Base-by-base conservation (phyloP, 2,797 vertebrate genomes). In the Buceros bicornis region DNA sequence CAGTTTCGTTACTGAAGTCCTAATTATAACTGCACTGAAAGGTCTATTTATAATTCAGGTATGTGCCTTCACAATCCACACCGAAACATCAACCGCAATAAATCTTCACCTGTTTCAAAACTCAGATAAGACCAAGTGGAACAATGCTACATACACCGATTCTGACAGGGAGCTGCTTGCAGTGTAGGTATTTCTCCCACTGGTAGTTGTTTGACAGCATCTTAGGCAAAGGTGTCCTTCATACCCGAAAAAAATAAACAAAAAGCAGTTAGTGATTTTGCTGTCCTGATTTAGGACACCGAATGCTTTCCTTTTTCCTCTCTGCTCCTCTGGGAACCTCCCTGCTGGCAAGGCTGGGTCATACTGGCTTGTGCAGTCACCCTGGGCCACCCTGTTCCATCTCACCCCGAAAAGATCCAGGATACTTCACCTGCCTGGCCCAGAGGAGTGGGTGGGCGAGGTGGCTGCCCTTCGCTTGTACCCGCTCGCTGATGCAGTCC, bases 361-460 rank as follows among this genome's bases (percentile, higher is more conserved):
- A 43, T 12, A 15, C 11, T 5, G 42, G 51, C 16, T 77, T 16
- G 48, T 24, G 48, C n/a, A 35, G 51, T 31, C 31, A n/a, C 37
- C 45, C 57, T 6, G 45, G 48, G 35, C 10, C n/a, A 61, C 35
- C 42, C 40, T 29, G 16, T 40, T 17, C 8, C 1, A 7, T 50
- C 54, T 51, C 40, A 28, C 6, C n/a, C 31, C 25, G 14, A 20
- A 76, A 21, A 16, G 4, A 35, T 12, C 43, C 48, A 78, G 60
- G 76, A n/a, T 26, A 43, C 29, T 13, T 64, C 8, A 1, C 8
- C 31, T 60, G 43, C 35, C 62, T 29, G 37, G 56, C 81, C 40
- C 1, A 2, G 61, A 76, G 60, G 58, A 76, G 56, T 0, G 3
- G 4, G 10, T 33, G 53, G 16, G 5, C 11, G n/a, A 71, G 56